Evolutionary conservation across 2,797 vertebrate genomes (phyloP).

Genomic region (Chaunax sp.): DNA sequence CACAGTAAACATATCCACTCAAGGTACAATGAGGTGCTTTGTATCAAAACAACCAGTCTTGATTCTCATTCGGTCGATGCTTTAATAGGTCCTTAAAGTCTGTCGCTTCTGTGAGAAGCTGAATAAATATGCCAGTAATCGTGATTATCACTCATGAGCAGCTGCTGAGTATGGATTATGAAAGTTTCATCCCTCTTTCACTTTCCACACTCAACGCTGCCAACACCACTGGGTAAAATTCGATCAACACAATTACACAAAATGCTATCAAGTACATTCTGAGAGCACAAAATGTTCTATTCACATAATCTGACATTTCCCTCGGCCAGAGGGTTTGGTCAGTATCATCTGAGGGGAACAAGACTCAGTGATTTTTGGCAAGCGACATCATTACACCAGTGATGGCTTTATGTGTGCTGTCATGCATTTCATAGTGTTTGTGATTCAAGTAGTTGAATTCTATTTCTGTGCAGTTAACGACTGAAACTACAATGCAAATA

Average conservation of each 20-base stretch:
- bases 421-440: no score
- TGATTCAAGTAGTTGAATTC: no score
- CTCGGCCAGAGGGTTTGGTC: no score
- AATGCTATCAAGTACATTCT: constrained; percentile 1
- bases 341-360: no score
- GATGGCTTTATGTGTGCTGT: no score
- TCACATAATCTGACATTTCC: neutral
- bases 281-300: constrained; percentile 17
- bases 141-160: constrained; percentile 59
- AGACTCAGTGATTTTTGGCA: no score
- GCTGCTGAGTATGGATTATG: constrained; percentile 57
- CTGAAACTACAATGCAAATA: no score
- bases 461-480: no score
- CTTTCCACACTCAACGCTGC: constrained; percentile 19
- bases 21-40: constrained; percentile 24
- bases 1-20: constrained; percentile 12
- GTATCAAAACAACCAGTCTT: constrained; percentile 49
- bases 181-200: constrained; percentile 26
- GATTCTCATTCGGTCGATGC: constrained; percentile 64
- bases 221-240: constrained; percentile 14
- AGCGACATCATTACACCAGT: no score
- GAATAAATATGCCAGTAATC: constrained; percentile 54
- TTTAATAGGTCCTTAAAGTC: constrained; percentile 54
- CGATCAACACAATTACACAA: constrained; percentile 5
- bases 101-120: constrained; percentile 40